Base-by-base conservation (phyloP, 2,888 invertebrate genomes). In the Andrena minutula region DNA sequence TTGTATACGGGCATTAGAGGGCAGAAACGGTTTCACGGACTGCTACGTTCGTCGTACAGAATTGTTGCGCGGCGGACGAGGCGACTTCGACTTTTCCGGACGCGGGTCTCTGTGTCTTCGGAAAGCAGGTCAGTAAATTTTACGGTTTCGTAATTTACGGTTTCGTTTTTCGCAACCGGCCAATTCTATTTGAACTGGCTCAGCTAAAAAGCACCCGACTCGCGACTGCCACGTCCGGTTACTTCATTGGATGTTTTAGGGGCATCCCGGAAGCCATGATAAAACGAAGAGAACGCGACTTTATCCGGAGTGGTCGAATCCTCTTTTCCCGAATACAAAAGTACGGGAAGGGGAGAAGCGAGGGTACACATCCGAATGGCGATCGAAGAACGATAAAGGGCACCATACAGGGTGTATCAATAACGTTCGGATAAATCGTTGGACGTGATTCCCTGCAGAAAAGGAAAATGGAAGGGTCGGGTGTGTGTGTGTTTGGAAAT, bases 41-140 rank as follows among this genome's bases (percentile, higher is more conserved):
- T 32, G 32, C 23, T 32, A 35, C 60, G 65, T 23, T 49, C 35
- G 65, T 60, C 49, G 8, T 56, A 30, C 28, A 28, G n/a, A 30
- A 65, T 60, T 60, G 61, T 63, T 53, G n/a, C 53, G 35, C 23
- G 35, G 10, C 47, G 20, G 51, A 35, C 53, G 65, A 28, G 64
- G 58, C 12, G 65, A 66, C 72, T 56, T 47, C 56, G 26, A 60
- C 60, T 47, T 26, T 71, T n/a, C 72, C 65, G 41, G 65, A 2
- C 32, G 8, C 72, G 12, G 5, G 41, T 12, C 26, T 8, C 47
- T 30, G 12, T 41, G 65, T 61, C 51, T 69, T 26, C 3, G 26
- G 12, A 63, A 80, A 77, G 66, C 61, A 77, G 80, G 80, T 77
- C 72, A 72, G 77, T 72, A 80, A 80, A 80, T 80, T 80, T 80